phyloP scores from a whole-genome alignment of 2,797 vertebrate genomes.

The Selene dorsalis region DNA sequence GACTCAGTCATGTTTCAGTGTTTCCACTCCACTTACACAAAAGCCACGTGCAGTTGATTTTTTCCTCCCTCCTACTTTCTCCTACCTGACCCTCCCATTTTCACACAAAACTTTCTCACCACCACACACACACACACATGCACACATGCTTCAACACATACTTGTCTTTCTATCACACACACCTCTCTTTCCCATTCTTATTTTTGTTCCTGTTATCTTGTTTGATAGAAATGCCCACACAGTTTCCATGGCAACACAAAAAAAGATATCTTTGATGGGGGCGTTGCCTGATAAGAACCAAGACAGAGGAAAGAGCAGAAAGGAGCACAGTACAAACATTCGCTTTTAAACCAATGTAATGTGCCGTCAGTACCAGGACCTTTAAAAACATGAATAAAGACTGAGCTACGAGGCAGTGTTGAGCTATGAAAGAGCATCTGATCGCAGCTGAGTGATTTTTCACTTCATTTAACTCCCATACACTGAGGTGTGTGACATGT shows the following conservation, averaged over 20 bases:
- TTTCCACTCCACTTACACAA: constrained; percentile 13
- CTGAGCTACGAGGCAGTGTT: constrained; percentile 21
- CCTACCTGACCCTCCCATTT: neutral
- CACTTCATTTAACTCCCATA: constrained; percentile 23
- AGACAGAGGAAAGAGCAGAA: constrained; percentile 37
- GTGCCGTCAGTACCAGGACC: constrained; percentile 21
- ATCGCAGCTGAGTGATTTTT: constrained; percentile 36
- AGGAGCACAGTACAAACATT: constrained; percentile 14
- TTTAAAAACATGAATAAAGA: constrained; percentile 48
- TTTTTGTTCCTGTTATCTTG: constrained; percentile 69
- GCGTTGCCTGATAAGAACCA: constrained; percentile 51
- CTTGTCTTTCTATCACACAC: constrained; percentile 38
- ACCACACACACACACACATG: neutral
- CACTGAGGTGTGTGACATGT: constrained; percentile 20
- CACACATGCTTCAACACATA: constrained; percentile 21
- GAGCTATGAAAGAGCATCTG: constrained; percentile 37
- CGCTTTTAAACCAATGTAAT: constrained; percentile 20
- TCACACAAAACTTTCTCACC: constrained; percentile 1
- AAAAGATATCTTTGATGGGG: constrained; percentile 44
- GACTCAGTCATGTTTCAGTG: constrained; percentile 17
- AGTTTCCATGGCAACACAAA: constrained; percentile 83
- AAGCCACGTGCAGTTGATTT: constrained; percentile 24
- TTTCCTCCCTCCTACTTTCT: constrained; percentile 16
- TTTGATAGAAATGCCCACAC: constrained; percentile 77
- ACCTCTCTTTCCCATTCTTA: constrained; percentile 53